Conservation (phyloP, 2,888 invertebrate species). For the Uropetala carovei region DNA sequence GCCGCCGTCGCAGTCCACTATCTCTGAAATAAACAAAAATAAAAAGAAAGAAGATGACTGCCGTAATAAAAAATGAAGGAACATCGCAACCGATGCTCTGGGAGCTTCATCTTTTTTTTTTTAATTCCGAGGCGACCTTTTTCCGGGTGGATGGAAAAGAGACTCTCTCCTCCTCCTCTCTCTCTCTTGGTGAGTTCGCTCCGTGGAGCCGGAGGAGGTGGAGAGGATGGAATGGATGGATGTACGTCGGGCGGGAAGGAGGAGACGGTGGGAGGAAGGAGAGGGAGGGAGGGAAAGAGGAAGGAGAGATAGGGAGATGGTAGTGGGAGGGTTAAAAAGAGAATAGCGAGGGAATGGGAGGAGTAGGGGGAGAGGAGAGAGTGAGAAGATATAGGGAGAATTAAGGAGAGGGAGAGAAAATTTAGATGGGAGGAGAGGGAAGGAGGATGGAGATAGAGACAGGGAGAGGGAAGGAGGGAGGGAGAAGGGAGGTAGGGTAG, state of each 20-base stretch:
- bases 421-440: not conserved
- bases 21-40: not conserved
- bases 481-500: no score
- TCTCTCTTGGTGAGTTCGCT: not conserved
- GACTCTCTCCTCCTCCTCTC: not conserved
- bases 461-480: not conserved
- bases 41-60: constrained; percentile 11
- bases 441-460: not conserved
- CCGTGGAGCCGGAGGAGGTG: not conserved
- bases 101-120: not conserved
- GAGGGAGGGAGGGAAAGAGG: not conserved
- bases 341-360: not conserved
- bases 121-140: constrained; percentile 2
- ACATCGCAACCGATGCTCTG: constrained; percentile 12
- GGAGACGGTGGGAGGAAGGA: not conserved
- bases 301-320: not conserved
- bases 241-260: not conserved
- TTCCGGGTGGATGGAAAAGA: not conserved
- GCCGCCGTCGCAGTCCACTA: not conserved
- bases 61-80: constrained; percentile 30
- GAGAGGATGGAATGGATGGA: not conserved
- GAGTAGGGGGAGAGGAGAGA: not conserved
- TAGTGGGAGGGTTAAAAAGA: not conserved
- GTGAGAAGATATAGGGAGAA: not conserved
- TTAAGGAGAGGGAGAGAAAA: not conserved